A percentile compares a stretch with the other conserved stretches of the same genome.
phyloP scores from a whole-genome alignment of 92 coral and sea anemone genomes.

The Parazoanthus darwini region DNA sequence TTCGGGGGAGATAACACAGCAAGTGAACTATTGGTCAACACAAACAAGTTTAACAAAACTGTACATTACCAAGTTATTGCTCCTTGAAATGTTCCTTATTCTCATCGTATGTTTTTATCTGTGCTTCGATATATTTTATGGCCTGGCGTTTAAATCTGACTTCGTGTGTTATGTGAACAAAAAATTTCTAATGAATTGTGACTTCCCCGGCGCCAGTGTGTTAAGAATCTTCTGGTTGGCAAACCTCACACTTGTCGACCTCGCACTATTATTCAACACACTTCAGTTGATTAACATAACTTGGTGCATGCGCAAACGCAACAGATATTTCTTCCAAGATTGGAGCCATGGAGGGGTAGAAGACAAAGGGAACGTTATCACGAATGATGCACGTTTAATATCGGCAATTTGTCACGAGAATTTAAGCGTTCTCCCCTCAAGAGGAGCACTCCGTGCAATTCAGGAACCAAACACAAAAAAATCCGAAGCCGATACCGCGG shows the following conservation, averaged over 20 bases:
- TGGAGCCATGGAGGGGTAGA: slow-evolving; percentile 33
- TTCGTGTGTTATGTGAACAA: slow-evolving; percentile 78
- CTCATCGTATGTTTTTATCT: slow-evolving; percentile 57
- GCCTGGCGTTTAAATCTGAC: slow-evolving; percentile 57
- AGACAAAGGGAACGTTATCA: not conserved
- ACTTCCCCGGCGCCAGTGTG: slow-evolving; percentile 59
- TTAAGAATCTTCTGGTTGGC: slow-evolving; percentile 63
- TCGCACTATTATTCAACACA: slow-evolving; percentile 58
- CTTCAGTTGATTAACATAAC: slow-evolving; percentile 69
- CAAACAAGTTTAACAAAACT: slow-evolving; percentile 58
- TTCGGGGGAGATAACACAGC: slow-evolving; percentile 51
- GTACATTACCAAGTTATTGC: slow-evolving; percentile 64
- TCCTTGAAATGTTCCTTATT: slow-evolving; percentile 60
- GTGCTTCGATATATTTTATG: slow-evolving; percentile 50
- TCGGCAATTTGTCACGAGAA: slow-evolving; percentile 76
- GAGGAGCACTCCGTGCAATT: slow-evolving; percentile 11
- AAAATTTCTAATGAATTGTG: slow-evolving; percentile 61
- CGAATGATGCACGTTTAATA: slow-evolving; percentile 65
- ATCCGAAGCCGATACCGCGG: not conserved
- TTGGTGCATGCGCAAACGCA: slow-evolving; percentile 66
- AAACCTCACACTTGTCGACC: slow-evolving; percentile 60
- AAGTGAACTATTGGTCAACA: slow-evolving; percentile 63
- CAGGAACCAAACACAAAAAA: not conserved
- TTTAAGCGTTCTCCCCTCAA: slow-evolving; percentile 56
- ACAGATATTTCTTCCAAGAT: slow-evolving; percentile 60